Evolutionary conservation across 2,888 invertebrate species (phyloP).

Genomic region (Tiliacea citrago): DNA sequence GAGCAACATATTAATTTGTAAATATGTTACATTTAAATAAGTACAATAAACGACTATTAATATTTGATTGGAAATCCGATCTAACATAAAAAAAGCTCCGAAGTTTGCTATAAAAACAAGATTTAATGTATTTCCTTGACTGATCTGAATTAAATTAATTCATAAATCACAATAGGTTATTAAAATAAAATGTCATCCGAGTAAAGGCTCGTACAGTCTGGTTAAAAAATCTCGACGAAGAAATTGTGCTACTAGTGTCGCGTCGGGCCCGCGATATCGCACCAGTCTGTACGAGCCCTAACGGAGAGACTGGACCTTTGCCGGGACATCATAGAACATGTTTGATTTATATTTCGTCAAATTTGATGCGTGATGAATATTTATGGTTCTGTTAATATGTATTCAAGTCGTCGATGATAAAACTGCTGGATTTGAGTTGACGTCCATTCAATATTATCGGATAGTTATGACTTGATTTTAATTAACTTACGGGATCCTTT

Average conservation of each 20-base stretch:
- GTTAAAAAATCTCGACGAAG: too few relatives aligned
- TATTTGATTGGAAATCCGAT: conserved; percentile 36
- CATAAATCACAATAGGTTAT: conserved; percentile 30
- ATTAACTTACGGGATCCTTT: conserved; percentile 34
- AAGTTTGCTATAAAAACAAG: conserved; percentile 29
- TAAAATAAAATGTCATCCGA: background rate
- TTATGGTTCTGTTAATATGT: conserved; percentile 52
- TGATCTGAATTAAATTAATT: conserved; percentile 39
- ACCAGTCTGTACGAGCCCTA: too few relatives aligned
- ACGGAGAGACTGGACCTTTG: conserved; percentile 4
- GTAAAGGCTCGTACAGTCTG: too few relatives aligned
- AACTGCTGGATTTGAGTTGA: conserved; percentile 56
- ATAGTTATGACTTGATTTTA: conserved; percentile 45
- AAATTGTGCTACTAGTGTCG: too few relatives aligned
- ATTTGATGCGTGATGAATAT: conserved; percentile 49
- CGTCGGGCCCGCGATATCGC: too few relatives aligned
- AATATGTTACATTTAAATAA: conserved; percentile 53
- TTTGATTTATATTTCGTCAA: conserved; percentile 60
- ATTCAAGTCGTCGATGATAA: conserved; percentile 54
- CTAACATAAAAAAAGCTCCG: conserved; percentile 26
- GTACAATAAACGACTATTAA: conserved; percentile 42
- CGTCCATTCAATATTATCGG: conserved; percentile 42
- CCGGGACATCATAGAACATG: conserved; percentile 22
- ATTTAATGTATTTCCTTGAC: conserved; percentile 53
- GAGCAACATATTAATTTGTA: conserved; percentile 27